Conservation (phyloP, 2,888 invertebrate species). For the Watsonalla binaria region DNA sequence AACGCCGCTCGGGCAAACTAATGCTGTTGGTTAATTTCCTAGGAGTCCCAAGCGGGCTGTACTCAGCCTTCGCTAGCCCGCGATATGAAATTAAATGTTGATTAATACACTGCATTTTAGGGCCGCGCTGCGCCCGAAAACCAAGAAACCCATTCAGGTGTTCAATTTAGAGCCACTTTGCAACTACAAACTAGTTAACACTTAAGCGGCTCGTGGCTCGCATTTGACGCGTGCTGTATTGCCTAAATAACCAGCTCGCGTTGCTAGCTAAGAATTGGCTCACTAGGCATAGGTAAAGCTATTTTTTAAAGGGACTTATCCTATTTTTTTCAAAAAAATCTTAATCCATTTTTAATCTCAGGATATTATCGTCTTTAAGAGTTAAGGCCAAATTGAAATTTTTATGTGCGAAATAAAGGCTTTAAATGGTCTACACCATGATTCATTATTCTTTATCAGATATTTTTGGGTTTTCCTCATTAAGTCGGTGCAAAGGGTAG, state of each 20-base stretch:
- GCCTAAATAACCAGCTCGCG: slow-evolving; percentile 35
- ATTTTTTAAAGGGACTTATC: too few species aligned
- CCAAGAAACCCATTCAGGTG: slow-evolving; percentile 53
- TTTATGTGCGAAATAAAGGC: too few species aligned
- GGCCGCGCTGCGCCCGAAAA: slow-evolving; percentile 32
- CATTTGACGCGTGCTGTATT: slow-evolving; percentile 44
- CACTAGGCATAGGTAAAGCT: background rate
- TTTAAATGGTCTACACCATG: too few species aligned
- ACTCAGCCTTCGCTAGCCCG: slow-evolving; percentile 38
- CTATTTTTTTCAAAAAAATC: too few species aligned
- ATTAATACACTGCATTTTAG: slow-evolving; percentile 67
- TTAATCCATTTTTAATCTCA: too few species aligned
- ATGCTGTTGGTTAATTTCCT: slow-evolving; percentile 59
- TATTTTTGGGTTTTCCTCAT: too few species aligned
- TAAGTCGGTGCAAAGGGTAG: too few species aligned
- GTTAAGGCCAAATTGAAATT: too few species aligned
- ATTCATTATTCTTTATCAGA: too few species aligned
- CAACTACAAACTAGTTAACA: slow-evolving; percentile 64
- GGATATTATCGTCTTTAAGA: too few species aligned
- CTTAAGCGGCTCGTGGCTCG: slow-evolving; percentile 32
- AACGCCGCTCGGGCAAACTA: slow-evolving; percentile 46
- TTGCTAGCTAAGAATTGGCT: slow-evolving; percentile 34
- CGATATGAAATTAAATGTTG: slow-evolving; percentile 72
- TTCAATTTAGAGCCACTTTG: slow-evolving; percentile 59
- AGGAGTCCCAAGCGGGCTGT: slow-evolving; percentile 46